Base-by-base conservation (phyloP, 2,797 vertebrate species). In the Micromesistius poutassou region DNA sequence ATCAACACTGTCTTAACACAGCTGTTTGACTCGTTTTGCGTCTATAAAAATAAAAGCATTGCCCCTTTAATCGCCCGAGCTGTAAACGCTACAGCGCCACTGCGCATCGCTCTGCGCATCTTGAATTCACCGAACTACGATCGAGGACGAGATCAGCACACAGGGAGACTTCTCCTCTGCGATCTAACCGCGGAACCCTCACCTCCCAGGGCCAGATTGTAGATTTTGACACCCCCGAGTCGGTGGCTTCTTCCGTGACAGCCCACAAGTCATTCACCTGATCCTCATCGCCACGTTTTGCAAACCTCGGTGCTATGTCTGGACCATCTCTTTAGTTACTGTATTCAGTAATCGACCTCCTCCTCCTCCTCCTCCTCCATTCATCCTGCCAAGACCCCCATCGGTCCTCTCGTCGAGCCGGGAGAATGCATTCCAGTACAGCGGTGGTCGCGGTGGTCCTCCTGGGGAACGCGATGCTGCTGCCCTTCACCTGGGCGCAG, bases 71-170 rank as follows among this genome's bases (percentile, higher is more conserved):
- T 82, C 90, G 78, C 74, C 74, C 75, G 79, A 87, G 35, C 82
- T 88, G 89, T 83, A 85, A 83, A 84, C 71, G 84, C 40, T 77
- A 68, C 76, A 73, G 88, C 83, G 87, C 82, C 85, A 88, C 85
- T 90, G 92, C 93, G 93, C 93, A 92, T 91, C 87, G 81, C 22
- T 87, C 79, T 91, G 91, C 90, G 92, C 90, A 93, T 92, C 90
- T 92, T 90, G 88, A 92, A 80, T 90, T 91, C 86, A 77, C 79
- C 78, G 76, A 91, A 91, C 78, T 80, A 81, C 88, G n/a, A 74
- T 87, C 5, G 90, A 88, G 92, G 91, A 91, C 87, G 84, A 84
- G 89, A 90, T 88, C 92, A 91, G 89, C 93, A 94, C 83, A 94
- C 82, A 91, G 88, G 78, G 84, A 87, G 89, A 94, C 91, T 89